Conservation (phyloP, 2,888 invertebrate genomes). For the Troilus luridus region DNA sequence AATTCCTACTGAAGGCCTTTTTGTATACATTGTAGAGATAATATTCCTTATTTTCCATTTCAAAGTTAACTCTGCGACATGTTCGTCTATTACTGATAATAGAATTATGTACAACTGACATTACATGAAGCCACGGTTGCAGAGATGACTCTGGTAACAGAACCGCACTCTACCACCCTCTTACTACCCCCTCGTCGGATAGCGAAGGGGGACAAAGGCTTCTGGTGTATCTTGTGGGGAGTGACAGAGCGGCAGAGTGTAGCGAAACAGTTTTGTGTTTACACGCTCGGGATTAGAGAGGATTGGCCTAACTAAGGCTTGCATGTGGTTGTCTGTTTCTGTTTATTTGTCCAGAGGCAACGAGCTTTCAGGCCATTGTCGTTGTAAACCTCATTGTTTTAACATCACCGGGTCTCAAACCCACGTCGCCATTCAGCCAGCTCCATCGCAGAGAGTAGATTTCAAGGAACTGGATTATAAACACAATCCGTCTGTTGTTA, state of each 20-base stretch:
- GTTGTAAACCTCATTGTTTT: slow-evolving; percentile 1
- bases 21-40: too few relatives aligned
- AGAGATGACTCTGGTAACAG: not conserved
- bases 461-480: too few relatives aligned
- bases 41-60: too few relatives aligned
- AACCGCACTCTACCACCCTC: not conserved
- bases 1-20: too few relatives aligned
- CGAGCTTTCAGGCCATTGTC: slow-evolving; percentile 17
- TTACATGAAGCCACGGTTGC: not conserved
- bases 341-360: slow-evolving; percentile 15
- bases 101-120: too few relatives aligned
- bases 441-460: not conserved
- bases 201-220: not conserved
- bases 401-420: not conserved
- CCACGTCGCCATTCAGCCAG: not conserved
- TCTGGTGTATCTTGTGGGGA: not conserved
- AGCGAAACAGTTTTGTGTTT: slow-evolving; percentile 27
- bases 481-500: too few relatives aligned
- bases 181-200: not conserved
- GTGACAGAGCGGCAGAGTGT: not conserved
- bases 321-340: slow-evolving; percentile 10
- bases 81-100: too few relatives aligned
- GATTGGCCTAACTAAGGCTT: slow-evolving; percentile 14
- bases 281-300: not conserved
- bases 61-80: too few relatives aligned